Conservation (phyloP, 2,888 invertebrate genomes). For the Leptodirus hochenwartii region DNA sequence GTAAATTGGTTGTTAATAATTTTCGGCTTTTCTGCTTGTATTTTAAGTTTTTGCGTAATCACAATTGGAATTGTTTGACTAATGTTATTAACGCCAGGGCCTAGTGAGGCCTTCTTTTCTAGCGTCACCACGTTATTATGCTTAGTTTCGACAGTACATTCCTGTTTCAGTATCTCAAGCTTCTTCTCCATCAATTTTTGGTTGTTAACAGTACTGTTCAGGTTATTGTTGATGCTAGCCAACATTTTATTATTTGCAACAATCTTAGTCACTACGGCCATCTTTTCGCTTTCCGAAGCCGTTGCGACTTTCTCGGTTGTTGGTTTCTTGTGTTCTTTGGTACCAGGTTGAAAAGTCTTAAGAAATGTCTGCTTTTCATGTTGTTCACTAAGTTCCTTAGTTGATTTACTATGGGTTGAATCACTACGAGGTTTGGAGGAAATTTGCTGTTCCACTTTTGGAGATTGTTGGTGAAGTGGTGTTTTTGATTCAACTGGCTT, state of each 20-base stretch:
- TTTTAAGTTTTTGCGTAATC: no score
- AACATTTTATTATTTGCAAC: constrained; percentile 7
- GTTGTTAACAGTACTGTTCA: constrained; percentile 7
- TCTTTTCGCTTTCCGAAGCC: constrained; percentile 8
- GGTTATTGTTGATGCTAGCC: constrained; percentile 10
- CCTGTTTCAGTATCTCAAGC: constrained; percentile 21
- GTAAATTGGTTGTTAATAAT: constrained; percentile 9
- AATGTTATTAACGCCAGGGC: no score
- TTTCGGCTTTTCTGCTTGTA: constrained; percentile 13
- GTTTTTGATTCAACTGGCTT: neutral
- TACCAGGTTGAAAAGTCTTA: constrained; percentile 21
- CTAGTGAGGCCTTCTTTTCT: constrained; percentile 7
- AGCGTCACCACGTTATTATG: constrained; percentile 9
- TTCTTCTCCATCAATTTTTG: constrained; percentile 19
- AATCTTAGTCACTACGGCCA: constrained; percentile 5
- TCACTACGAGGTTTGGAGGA: constrained; percentile 2
- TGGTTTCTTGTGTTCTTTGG: constrained; percentile 16
- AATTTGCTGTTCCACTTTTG: constrained; percentile 1
- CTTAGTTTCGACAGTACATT: constrained; percentile 21
- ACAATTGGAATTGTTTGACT: no score
- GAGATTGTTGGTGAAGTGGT: neutral
- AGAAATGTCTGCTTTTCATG: constrained; percentile 21
- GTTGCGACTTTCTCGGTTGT: constrained; percentile 9
- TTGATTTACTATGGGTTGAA: neutral
- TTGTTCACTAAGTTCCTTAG: constrained; percentile 9